A percentile compares a stretch with the other conserved stretches of the same genome.
Evolutionary conservation across 2,797 vertebrate genomes (phyloP).

Genomic region (Australoheros facetus): DNA sequence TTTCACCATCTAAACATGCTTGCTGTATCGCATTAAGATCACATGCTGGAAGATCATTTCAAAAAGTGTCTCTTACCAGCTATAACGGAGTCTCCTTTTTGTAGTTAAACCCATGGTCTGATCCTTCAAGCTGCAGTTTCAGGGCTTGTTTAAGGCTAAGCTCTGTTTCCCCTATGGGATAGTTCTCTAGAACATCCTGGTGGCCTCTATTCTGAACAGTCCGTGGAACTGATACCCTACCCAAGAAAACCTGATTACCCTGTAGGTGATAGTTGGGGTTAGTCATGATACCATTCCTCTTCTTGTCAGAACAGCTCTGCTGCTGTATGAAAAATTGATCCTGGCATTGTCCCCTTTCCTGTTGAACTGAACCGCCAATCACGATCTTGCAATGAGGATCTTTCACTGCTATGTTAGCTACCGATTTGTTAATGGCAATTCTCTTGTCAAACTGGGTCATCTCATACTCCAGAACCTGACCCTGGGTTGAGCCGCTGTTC

Average conservation of each 20-base stretch:
- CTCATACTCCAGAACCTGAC: constrained; percentile 94
- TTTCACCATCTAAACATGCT: constrained; percentile 20
- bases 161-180: constrained; percentile 91
- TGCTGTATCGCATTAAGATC: neutral
- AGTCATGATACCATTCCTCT: constrained; percentile 96
- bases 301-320: constrained; percentile 92
- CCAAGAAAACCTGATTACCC: constrained; percentile 94
- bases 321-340: constrained; percentile 92
- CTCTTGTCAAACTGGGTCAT: constrained; percentile 97
- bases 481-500: constrained; percentile 83
- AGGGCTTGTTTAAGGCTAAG: constrained; percentile 99
- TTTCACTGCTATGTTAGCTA: constrained; percentile 79
- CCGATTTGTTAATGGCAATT: constrained; percentile 87
- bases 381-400: constrained; percentile 90
- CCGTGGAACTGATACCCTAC: constrained; percentile 92
- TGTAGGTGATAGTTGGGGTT: constrained; percentile 98
- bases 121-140: constrained; percentile 96
- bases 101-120: constrained; percentile 94
- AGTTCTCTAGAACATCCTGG: constrained; percentile 93
- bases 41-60: constrained; percentile 18
- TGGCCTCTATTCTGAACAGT: constrained; percentile 87
- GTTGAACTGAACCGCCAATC: constrained; percentile 82
- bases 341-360: constrained; percentile 86
- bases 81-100: constrained; percentile 99
- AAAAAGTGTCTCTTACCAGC: constrained; percentile 81